Evolutionary conservation across 2,888 invertebrate species (phyloP), one percentile per base, ranked within the genome.

Genomic region (Acanthacorydalis orientalis): DNA sequence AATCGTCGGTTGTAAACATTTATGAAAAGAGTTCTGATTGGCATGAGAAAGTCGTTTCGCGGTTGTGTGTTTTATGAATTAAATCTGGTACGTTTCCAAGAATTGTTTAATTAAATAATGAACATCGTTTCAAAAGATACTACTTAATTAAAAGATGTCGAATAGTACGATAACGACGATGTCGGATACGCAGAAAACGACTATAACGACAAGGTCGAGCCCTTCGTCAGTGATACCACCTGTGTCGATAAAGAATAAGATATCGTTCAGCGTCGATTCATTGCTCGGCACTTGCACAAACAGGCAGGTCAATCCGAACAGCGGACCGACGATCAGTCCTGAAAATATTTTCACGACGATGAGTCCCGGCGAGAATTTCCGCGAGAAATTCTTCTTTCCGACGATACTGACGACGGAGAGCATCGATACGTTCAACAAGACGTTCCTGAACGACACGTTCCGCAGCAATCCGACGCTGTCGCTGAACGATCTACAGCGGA

Each of bases 201-300:
- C 14, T 43, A 23, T 46, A 40, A 46, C 43, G 49, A 49, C 38
- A 39, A 46, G 63, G 62, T 63, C 53, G 61, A 63, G 49, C 41
- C 49, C 46, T 54, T 55, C 44, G 57, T 56, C 49, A 10, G 37
- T 45, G 58, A 23, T 23, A 23, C 63, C 32, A 63, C 63, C 51
- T 50, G 57, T 47, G 50, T 65, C 61, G 57, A 67, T 73, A 57
- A 77, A 75, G 60, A 71, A 78, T 55, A 78, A 80, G 56, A 81
- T 82, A 59, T 80, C 80, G 51, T 82, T 82, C 63, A 82, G 81
- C 65, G 81, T 82, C 43, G 82, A 82, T 63, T 73, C 81, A 0
- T 59, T 82, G 16, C 61, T 82, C 34, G 67, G 54, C 60, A 67
- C 56, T n/a, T 35, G 37, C 8, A 45, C 23, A 31, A 43, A 14